Evolutionary conservation across 2,888 invertebrate genomes (phyloP).

Genomic region (Tachina lurida): DNA sequence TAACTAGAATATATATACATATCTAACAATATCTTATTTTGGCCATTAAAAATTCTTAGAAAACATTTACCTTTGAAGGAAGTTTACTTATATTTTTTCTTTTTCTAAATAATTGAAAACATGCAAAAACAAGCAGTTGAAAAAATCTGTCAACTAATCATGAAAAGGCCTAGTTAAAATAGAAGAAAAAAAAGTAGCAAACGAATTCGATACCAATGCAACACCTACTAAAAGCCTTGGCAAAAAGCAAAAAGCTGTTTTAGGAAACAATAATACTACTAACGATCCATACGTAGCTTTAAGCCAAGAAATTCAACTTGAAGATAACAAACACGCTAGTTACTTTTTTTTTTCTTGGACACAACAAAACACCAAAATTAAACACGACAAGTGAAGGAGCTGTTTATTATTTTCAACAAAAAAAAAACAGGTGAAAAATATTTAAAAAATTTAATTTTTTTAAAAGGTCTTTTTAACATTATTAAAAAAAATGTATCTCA

Average conservation of each 20-base stretch:
- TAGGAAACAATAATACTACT: conserved; percentile 39
- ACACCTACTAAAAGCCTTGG: conserved; percentile 53
- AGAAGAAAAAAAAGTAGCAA: not conserved
- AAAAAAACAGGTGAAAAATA: conserved; percentile 53
- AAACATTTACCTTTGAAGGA: conserved; percentile 1
- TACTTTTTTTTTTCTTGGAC: not conserved
- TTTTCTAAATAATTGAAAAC: conserved; percentile 56
- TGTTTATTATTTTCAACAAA: conserved; percentile 1
- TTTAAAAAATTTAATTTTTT: not conserved
- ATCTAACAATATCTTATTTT: conserved; percentile 14
- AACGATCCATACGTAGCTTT: conserved; percentile 60
- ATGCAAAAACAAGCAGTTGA: conserved; percentile 58
- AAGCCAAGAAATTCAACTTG: conserved; percentile 66
- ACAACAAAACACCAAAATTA: conserved; percentile 20
- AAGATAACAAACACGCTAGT: conserved; percentile 69
- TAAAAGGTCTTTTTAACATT: not conserved
- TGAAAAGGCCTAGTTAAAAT: conserved; percentile 29
- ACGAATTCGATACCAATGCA: conserved; percentile 49
- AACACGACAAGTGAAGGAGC: conserved; percentile 65
- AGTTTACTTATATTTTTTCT: not conserved
- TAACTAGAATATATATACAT: not conserved
- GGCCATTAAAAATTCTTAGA: conserved; percentile 59
- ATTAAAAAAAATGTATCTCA: not conserved
- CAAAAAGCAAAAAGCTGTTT: conserved; percentile 15
- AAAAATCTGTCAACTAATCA: conserved; percentile 59